phyloP scores from a whole-genome alignment of 2,113 vertebrate species.

The Brachyhypopomus occidentalis region DNA sequence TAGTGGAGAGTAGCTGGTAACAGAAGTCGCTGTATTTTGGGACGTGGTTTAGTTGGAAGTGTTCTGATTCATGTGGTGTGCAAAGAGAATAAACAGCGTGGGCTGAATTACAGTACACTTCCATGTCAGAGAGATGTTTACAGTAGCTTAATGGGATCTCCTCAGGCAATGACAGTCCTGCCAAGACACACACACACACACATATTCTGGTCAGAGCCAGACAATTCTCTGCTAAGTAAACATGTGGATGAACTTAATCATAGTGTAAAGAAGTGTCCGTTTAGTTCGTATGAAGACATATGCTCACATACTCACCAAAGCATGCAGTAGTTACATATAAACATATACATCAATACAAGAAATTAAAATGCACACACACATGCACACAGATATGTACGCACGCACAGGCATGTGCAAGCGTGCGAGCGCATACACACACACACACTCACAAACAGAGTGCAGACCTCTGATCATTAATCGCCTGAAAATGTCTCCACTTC shows the following conservation, averaged over 20 bases:
- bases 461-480: slow-evolving; percentile 50
- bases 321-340: background rate
- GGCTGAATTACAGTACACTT: slow-evolving; percentile 48
- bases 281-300: background rate
- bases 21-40: slow-evolving; percentile 30
- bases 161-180: slow-evolving; percentile 47
- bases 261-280: too few relatives aligned
- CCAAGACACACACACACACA: slow-evolving; percentile 43
- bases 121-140: slow-evolving; percentile 52
- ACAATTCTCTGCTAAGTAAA: slow-evolving; percentile 19
- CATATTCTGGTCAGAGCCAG: background rate
- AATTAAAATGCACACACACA: background rate
- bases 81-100: slow-evolving; percentile 48
- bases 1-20: slow-evolving; percentile 12
- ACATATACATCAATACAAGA: background rate
- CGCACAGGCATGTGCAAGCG: background rate
- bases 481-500: slow-evolving; percentile 47
- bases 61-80: slow-evolving; percentile 48
- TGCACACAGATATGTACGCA: background rate
- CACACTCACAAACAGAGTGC: background rate
- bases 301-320: background rate
- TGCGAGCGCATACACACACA: slow-evolving; percentile 13
- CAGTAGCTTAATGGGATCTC: slow-evolving; percentile 49
- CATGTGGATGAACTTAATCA: slow-evolving; percentile 20
- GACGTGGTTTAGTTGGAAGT: slow-evolving; percentile 34